Percentiles rank a stretch among this genome's conserved stretches.
phyloP scores from a whole-genome alignment of 2,888 invertebrate species.

The Drosophila ezoana region DNA sequence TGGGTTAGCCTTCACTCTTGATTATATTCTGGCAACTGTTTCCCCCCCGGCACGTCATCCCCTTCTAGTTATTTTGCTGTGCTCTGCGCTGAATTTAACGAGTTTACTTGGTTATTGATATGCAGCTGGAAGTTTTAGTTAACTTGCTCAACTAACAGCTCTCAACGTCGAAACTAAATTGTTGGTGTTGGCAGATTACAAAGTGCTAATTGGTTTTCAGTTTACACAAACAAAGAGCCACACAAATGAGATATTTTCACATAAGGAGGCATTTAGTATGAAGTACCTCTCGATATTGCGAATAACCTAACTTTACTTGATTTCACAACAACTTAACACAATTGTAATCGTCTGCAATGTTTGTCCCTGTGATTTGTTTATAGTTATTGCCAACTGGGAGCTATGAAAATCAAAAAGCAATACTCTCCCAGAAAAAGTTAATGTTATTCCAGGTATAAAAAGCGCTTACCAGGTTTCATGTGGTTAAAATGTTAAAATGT shows the following conservation, averaged over 20 bases:
- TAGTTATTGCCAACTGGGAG: too few species aligned
- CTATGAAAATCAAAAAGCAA: too few species aligned
- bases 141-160: constrained; percentile 24
- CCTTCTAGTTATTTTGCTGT: constrained; percentile 12
- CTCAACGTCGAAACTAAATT: constrained; percentile 18
- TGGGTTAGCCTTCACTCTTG: constrained; percentile 11
- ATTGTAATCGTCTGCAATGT: too few species aligned
- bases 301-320: too few species aligned
- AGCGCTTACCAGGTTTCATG: too few species aligned
- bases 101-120: constrained; percentile 67
- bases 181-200: constrained; percentile 9
- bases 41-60: background rate
- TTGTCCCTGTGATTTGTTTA: too few species aligned
- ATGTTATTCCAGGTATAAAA: too few species aligned
- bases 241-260: background rate
- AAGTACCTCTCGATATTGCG: too few species aligned
- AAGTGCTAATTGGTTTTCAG: constrained; percentile 43
- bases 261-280: background rate
- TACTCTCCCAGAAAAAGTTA: too few species aligned
- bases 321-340: too few species aligned
- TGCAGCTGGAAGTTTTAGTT: constrained; percentile 52
- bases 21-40: constrained; percentile 2
- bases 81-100: constrained; percentile 36
- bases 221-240: constrained; percentile 1
- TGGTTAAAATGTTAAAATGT: too few species aligned